Percentiles rank a stretch among this genome's conserved stretches.
These are phyloP conservation scores for Nudaria mundana DNA, from an alignment of 2,888 invertebrate genomes.

Conservation along the genomic window DNA sequence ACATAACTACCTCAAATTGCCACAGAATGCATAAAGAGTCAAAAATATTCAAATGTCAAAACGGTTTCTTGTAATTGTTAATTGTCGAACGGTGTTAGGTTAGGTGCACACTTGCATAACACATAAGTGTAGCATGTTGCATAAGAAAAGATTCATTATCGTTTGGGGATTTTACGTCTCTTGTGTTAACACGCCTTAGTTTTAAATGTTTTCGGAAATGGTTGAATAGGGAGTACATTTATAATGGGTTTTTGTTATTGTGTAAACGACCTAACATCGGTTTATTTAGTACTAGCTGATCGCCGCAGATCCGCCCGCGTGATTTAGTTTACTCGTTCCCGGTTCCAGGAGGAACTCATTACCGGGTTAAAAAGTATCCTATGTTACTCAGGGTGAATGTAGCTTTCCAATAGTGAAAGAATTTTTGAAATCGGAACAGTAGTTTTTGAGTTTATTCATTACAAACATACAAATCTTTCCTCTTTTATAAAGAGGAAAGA, in stretches of 20 bases:
- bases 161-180: slow-evolving; percentile 40
- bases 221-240: slow-evolving; percentile 11
- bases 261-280: too few relatives aligned
- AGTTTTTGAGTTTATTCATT: too few relatives aligned
- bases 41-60: slow-evolving; percentile 14
- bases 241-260: slow-evolving; percentile 7
- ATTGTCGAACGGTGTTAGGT: slow-evolving; percentile 48
- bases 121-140: slow-evolving; percentile 40
- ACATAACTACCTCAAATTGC: not conserved
- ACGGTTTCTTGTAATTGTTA: slow-evolving; percentile 22
- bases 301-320: too few relatives aligned
- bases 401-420: too few relatives aligned
- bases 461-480: too few relatives aligned
- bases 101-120: slow-evolving; percentile 25
- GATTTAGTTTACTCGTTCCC: too few relatives aligned
- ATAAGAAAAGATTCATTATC: slow-evolving; percentile 33
- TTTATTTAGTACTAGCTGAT: too few relatives aligned
- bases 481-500: too few relatives aligned
- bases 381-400: too few relatives aligned
- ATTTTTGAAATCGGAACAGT: too few relatives aligned
- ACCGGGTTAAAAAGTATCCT: too few relatives aligned
- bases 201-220: slow-evolving; percentile 14
- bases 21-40: slow-evolving; percentile 1
- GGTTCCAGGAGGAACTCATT: too few relatives aligned
- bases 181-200: slow-evolving; percentile 26